These are phyloP conservation scores for Platichthys flesus DNA, from an alignment of 2,113 vertebrate genomes.

Conservation along the genomic window DNA sequence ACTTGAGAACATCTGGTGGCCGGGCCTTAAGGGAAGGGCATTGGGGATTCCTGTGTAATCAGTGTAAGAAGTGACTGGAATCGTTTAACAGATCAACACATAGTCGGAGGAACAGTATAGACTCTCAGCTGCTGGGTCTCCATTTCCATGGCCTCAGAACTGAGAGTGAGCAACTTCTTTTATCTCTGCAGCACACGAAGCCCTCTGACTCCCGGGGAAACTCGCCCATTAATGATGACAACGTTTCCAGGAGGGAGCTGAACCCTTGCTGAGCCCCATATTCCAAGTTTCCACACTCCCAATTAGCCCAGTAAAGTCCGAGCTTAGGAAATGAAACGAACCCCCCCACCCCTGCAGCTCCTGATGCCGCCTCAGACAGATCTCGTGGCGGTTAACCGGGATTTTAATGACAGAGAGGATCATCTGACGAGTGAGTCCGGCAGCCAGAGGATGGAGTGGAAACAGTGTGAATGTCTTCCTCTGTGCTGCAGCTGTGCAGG, in stretches of 20 bases:
- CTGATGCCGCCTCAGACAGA: constrained; percentile 16
- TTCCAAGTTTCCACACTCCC: constrained; percentile 47
- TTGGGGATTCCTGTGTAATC: too few species aligned
- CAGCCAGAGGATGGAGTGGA: constrained; percentile 32
- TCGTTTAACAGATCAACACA: too few species aligned
- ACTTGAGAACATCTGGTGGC: too few species aligned
- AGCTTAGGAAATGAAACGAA: constrained; percentile 37
- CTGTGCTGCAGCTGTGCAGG: constrained; percentile 20
- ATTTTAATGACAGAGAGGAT: constrained; percentile 8
- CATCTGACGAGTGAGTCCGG: constrained; percentile 18
- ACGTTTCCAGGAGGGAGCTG: constrained; percentile 45
- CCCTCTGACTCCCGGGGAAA: constrained; percentile 53
- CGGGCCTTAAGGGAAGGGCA: too few species aligned
- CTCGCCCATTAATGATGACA: constrained; percentile 52
- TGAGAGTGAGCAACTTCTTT: constrained; percentile 17
- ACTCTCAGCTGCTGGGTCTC: constrained; percentile 10
- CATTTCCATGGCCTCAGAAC: constrained; percentile 10
- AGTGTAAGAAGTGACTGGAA: too few species aligned
- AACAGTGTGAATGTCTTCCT: not conserved
- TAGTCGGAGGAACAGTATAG: too few species aligned
- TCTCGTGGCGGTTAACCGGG: constrained; percentile 10
- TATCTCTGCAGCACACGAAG: constrained; percentile 39
- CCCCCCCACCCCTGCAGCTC: constrained; percentile 21
- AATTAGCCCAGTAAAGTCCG: constrained; percentile 51
- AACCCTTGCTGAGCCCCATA: constrained; percentile 41